A percentile compares a stretch with the other conserved stretches of the same genome.
Conservation (phyloP, 2,797 vertebrate species). For the Pangasius mekongensis region DNA sequence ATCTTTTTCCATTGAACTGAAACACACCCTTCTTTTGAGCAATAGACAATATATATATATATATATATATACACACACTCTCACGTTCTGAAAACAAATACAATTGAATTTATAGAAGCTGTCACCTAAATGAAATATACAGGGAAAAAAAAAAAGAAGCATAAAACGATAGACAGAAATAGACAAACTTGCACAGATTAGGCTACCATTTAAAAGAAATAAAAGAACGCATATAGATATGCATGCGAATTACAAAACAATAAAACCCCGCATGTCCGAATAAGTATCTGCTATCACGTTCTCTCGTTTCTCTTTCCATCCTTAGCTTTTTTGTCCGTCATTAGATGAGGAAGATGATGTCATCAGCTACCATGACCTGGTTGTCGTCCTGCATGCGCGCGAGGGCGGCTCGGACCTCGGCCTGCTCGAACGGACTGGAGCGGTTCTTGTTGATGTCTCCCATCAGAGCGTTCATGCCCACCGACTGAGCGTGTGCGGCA, state of each 20-base stretch:
- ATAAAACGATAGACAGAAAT: not conserved
- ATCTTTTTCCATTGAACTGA: not conserved
- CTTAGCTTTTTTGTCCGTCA: not conserved
- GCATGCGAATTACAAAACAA: not conserved
- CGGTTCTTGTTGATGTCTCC: conserved; percentile 81
- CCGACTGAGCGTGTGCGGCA: conserved; percentile 87
- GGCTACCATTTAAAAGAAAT: not conserved
- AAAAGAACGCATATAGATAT: not conserved
- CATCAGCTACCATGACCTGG: conserved; percentile 96
- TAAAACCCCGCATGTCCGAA: not conserved
- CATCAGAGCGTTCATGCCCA: conserved; percentile 81
- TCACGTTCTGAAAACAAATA: not conserved
- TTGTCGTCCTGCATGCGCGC: conserved; percentile 93
- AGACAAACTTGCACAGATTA: not conserved
- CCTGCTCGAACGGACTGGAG: conserved; percentile 73
- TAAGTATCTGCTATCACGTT: not conserved
- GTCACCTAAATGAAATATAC: not conserved
- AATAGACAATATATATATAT: not conserved
- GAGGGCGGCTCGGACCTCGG: conserved; percentile 82
- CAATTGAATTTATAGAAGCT: not conserved
- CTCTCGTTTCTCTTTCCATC: not conserved
- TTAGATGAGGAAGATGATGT: conserved; percentile 96
- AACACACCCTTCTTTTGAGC: not conserved
- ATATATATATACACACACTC: not conserved
- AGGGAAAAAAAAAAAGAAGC: not conserved